phyloP scores from a whole-genome alignment of 2,888 invertebrate genomes.

The Uropetala carovei region DNA sequence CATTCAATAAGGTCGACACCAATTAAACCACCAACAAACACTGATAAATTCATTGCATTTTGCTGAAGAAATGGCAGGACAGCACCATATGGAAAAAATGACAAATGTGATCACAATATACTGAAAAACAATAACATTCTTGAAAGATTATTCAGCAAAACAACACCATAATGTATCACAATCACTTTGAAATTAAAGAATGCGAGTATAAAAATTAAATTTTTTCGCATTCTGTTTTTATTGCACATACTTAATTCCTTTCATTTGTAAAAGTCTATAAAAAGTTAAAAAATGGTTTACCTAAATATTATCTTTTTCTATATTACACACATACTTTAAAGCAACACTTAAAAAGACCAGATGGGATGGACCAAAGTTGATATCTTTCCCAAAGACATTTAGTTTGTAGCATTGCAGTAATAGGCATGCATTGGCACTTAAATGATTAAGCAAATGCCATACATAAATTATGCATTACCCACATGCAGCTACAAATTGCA shows the following conservation, averaged over 20 bases:
- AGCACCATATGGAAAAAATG: not conserved
- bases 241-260: constrained; percentile 1
- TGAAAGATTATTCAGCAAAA: not conserved
- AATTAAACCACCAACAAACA: not conserved
- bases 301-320: constrained; percentile 12
- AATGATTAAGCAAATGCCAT: not conserved
- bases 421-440: not conserved
- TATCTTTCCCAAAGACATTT: not conserved
- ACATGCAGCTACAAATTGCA: not conserved
- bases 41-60: not conserved
- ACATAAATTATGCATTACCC: not conserved
- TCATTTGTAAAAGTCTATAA: constrained; percentile 28
- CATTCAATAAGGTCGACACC: not conserved
- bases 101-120: not conserved
- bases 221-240: not conserved
- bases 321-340: not conserved
- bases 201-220: constrained; percentile 8
- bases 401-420: not conserved
- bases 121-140: not conserved
- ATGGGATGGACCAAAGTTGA: constrained; percentile 7
- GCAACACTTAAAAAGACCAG: not conserved
- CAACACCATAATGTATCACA: not conserved
- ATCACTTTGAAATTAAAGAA: constrained; percentile 25
- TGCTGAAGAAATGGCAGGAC: not conserved
- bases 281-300: not conserved